Base-by-base conservation (phyloP, 2,113 vertebrate species). In the Lichenostomus cassidix region DNA sequence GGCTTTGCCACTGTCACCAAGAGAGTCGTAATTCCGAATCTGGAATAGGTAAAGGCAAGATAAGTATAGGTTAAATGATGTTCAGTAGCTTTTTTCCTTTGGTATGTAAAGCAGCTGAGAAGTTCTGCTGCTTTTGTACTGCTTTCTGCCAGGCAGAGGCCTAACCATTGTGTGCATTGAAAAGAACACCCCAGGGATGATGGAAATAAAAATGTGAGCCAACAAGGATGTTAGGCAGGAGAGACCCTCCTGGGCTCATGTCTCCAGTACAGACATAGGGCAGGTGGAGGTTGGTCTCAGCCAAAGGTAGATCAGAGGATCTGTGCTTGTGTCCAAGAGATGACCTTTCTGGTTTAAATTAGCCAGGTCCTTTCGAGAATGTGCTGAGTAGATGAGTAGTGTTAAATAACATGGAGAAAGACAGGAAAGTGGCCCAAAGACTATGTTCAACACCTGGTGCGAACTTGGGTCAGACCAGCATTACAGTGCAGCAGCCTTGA, bases 121-220 rank as follows among this genome's bases (percentile, higher is more conserved):
- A 52, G 22, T 83, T 64, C n/a, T 73, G 41, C 62, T 87, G 65
- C 52, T 85, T 84, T 69, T 56, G 55, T 78, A 9, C 16, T 49
- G 46, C 31, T 33, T 49, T 47, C 58, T 56, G 25, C 31, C 28
- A 78, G 47, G 60, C 28, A 89, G 59, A 81, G 39, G 9, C 49
- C 58, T 68, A 31, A 63, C 5, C 11, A 11, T 33, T 6, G 35
- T 20, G 5, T 3, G 2, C 49, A 58, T 79, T 41, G 37, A 65
- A 90, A 69, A 71, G 74, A 81, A 52, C 1, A 8, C 28, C 11
- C 0, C 0, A 17, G 28, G 8, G 8, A n/a, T 56, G 50, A 53
- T 63, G 56, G 35, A 77, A 81, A 50, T n/a, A 49, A 58, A 78
- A 49, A 42, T 33, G 17, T 47, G 25, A 58, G 29, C 13, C 42